A percentile compares a stretch with the other conserved stretches of the same genome.
Evolutionary conservation across 2,113 vertebrate species (phyloP).

Genomic region (Semnornis frantzii): DNA sequence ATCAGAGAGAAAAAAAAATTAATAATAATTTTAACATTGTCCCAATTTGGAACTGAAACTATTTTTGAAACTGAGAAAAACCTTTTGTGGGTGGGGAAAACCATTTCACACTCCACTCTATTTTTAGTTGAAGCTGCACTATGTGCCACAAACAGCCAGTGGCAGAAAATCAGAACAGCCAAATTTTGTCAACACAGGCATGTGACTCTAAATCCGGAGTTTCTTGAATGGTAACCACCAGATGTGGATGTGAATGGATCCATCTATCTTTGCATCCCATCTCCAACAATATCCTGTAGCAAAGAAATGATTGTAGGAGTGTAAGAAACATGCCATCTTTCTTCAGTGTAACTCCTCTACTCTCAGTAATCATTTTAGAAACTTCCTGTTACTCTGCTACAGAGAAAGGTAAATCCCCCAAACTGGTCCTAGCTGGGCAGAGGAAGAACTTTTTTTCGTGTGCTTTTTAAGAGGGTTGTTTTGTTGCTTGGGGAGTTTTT

Average conservation of each 20-base stretch:
- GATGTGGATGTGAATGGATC: neutral
- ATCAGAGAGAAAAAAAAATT: neutral
- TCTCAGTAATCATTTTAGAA: constrained; percentile 10
- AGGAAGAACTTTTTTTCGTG: neutral
- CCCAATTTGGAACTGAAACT: neutral
- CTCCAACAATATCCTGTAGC: neutral
- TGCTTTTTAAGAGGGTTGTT: neutral
- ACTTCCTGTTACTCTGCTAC: neutral
- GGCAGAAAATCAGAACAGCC: neutral
- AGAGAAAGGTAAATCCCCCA: neutral
- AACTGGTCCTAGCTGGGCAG: neutral
- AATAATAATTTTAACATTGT: neutral
- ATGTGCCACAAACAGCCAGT: neutral
- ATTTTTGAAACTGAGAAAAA: constrained; percentile 49
- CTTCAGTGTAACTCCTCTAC: neutral
- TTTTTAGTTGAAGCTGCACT: neutral
- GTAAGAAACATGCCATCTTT: neutral
- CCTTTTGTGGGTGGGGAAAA: neutral
- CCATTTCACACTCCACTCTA: neutral
- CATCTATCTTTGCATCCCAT: neutral
- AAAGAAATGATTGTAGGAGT: neutral
- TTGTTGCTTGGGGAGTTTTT: neutral
- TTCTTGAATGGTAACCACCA: neutral
- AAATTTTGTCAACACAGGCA: neutral
- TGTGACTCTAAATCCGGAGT: neutral